Evolutionary conservation across 1,140 invertebrate genomes (phyloP).

Genomic region (Bursaphelenchus mucronatus): DNA sequence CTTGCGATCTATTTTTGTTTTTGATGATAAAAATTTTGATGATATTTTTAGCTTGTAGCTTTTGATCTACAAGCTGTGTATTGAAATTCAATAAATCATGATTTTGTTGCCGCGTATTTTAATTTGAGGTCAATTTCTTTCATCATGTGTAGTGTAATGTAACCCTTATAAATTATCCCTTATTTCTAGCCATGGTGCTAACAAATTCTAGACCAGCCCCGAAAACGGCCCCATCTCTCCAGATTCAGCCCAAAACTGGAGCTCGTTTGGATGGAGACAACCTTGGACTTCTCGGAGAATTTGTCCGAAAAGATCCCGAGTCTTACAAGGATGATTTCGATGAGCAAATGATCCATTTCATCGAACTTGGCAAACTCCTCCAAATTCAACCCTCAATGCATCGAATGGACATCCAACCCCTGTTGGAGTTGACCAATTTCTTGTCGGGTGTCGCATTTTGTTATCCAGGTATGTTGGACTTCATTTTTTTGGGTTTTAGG

Average conservation of each 20-base stretch:
- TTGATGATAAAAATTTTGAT: no score
- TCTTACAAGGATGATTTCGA: conserved; percentile 55
- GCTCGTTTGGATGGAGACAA: conserved; percentile 12
- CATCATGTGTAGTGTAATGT: no score
- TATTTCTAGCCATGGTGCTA: not conserved
- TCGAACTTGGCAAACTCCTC: conserved; percentile 53
- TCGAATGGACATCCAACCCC: conserved; percentile 41
- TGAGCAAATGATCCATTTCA: conserved; percentile 56
- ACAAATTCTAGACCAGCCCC: not conserved
- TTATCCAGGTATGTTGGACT: conserved; percentile 43
- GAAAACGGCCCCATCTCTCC: conserved; percentile 3
- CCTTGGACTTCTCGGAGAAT: conserved; percentile 36
- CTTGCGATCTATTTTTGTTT: no score
- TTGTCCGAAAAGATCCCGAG: conserved; percentile 54
- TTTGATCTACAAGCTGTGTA: no score
- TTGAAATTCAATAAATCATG: no score
- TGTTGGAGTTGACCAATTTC: conserved; percentile 50
- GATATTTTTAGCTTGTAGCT: no score
- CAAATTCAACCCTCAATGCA: conserved; percentile 53
- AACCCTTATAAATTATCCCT: not conserved
- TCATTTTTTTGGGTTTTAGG: not conserved
- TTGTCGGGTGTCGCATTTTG: conserved; percentile 34
- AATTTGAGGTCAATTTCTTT: no score
- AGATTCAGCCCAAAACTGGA: conserved; percentile 10
- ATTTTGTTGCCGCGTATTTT: no score